Base-by-base conservation (phyloP, 2,113 vertebrate genomes). In the Hypomesus transpacificus region DNA sequence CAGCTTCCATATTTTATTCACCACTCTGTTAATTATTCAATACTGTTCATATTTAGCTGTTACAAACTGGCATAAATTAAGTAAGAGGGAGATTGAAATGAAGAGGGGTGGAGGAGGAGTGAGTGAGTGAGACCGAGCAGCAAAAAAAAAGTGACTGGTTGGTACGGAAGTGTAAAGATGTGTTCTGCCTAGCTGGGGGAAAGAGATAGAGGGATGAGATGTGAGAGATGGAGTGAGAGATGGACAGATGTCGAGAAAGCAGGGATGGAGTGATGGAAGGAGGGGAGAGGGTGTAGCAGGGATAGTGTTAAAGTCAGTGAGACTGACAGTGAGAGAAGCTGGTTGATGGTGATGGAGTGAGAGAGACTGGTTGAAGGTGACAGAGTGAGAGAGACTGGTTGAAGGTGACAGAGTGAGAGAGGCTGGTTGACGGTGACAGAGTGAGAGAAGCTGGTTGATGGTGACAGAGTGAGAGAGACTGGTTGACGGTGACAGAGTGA, bases 11-110 rank as follows among this genome's bases (percentile, higher is more conserved):
- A 46, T 66, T 71, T 80, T 75, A 82, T 82, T 76, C 61, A 79
- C 16, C 28, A 60, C 21, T 50, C 14, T 65, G 58, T 80, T 71
- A 79, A 80, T 82, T 74, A 82, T 79, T 79, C 66, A 82, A 21
- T 8, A 74, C 34, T 70, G 68, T 69, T 79, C 71, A 74, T 74
- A 79, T 82, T 77, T 79, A 82, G 80, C 68, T 69, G 63, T 78
- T 76, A 76, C 77, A 79, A 58, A 62, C 71, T 68, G 77, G 74
- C 74, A 79, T 79, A 71, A 71, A 79, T 79, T 75, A 74, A 73
- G 63, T 66, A 68, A 46, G 61, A 61, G 17, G 17, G 39, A 65
- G 16, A 65, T 51, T 16, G 56, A 52, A 54, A 39, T 26, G 14
- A 46, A 16, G 52, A 18, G 62, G 46, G 52, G 53, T 9, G 39